phyloP scores from a whole-genome alignment of 2,888 invertebrate species.

The Tridacna crocea region DNA sequence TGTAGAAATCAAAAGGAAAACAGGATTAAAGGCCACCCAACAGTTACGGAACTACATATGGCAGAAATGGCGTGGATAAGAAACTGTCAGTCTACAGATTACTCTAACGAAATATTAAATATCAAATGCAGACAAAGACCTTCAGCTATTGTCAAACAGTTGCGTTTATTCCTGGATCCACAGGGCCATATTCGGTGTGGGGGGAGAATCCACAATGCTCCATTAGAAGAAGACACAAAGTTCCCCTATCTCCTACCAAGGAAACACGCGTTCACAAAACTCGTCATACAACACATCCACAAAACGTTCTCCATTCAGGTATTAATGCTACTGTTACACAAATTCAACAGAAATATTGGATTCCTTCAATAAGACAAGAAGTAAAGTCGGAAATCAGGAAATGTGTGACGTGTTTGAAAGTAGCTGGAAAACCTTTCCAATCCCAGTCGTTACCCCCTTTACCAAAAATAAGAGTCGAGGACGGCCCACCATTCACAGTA shows the following conservation, averaged over 20 bases:
- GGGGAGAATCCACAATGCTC: conserved; percentile 33
- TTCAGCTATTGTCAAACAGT: conserved; percentile 8
- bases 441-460: too few species aligned
- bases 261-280: background rate
- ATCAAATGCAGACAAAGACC: background rate
- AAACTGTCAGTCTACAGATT: background rate
- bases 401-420: background rate
- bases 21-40: background rate
- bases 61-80: conserved; percentile 15
- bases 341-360: conserved; percentile 21
- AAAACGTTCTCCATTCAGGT: background rate
- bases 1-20: background rate
- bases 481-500: too few species aligned
- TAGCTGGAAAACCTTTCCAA: conserved; percentile 6
- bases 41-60: conserved; percentile 3
- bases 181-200: conserved; percentile 26
- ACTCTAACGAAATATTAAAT: background rate
- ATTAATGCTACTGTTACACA: conserved; percentile 1
- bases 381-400: background rate
- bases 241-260: conserved; percentile 25
- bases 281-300: conserved; percentile 15
- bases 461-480: too few species aligned
- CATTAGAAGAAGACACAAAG: conserved; percentile 8
- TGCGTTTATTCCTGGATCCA: too few species aligned
- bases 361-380: conserved; percentile 16